Evolutionary conservation across 2,797 vertebrate genomes (phyloP), one percentile per base, ranked within the genome.

Genomic region (Mormyrus proboscirostris): DNA sequence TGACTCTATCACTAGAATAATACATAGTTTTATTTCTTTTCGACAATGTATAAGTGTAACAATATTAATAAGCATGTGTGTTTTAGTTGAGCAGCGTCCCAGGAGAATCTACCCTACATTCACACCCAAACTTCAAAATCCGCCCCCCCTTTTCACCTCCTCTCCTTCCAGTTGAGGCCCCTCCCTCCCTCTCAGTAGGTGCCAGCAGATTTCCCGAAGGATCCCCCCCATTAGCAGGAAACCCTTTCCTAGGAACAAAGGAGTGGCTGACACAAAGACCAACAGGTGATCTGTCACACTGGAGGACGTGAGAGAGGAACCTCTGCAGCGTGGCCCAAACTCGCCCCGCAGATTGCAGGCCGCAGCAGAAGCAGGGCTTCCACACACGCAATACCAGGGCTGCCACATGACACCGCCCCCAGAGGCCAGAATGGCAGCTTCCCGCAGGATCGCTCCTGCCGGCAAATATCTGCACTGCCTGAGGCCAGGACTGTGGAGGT

Each of bases 401-500:
- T 19, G 62, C 3, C 0, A 33, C 25, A 1, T 33, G 25, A 69
- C 62, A 12, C 10, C 10, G 4, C 25, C 62, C 33, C 25, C 25
- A 4, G 25, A 33, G 25, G 62, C 57, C 3, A 4, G 62, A 12
- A 69, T 12, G 0, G 62, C 25, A 69, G 25, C 25, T 69, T 33
- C 10, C 25, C 29, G 4, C 25, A 29, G 62, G 62, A 65, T 29
- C 29, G 22, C 62, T 65, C 62, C 62, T 65, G 25, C 25, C 25
- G 9, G 62, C 25, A 65, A 29, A 65, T 65, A 29, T 25, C 62
- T 65, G 62, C 62, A 65, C 2, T 65, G 12, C 62, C 25, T 10
- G 29, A 38, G 33, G 69, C 86, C 53, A 88, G 12, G 47, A 89
- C 89, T 22, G 33, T 41, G 29, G 47, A 55, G 89, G 91, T 47